phyloP scores from a whole-genome alignment of 2,113 vertebrate species.

The Trogon surrucura region DNA sequence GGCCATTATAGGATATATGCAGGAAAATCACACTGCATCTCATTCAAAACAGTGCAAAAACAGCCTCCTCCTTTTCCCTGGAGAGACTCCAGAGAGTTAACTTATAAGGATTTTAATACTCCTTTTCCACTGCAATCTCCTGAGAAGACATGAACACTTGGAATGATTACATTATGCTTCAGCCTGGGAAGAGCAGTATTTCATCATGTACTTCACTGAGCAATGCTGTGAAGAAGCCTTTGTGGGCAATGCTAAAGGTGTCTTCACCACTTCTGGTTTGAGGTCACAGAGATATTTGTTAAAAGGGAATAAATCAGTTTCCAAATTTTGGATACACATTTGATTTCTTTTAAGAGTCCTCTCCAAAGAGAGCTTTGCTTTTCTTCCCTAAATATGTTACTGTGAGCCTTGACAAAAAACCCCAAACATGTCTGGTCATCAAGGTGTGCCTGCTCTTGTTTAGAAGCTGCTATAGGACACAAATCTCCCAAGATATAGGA shows the following conservation, averaged over 20 bases:
- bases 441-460: background rate
- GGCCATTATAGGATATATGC: constrained; percentile 15
- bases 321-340: background rate
- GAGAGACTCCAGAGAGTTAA: background rate
- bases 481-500: background rate
- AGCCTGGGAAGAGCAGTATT: constrained; percentile 49
- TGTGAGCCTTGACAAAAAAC: constrained; percentile 6
- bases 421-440: background rate
- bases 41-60: constrained; percentile 18
- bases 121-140: background rate
- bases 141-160: background rate
- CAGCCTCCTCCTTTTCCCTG: background rate
- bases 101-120: constrained; percentile 16
- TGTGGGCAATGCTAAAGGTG: constrained; percentile 33
- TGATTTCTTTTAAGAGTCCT: background rate
- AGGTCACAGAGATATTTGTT: background rate
- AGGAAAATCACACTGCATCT: constrained; percentile 7
- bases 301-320: background rate
- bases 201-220: constrained; percentile 27
- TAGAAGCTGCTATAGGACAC: background rate
- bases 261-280: background rate
- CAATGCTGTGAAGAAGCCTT: constrained; percentile 46
- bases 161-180: constrained; percentile 9
- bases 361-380: background rate
- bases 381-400: background rate